A percentile compares a stretch with the other conserved stretches of the same genome.
Conservation (phyloP, 2,888 invertebrate species). For the Frankliniella intonsa region DNA sequence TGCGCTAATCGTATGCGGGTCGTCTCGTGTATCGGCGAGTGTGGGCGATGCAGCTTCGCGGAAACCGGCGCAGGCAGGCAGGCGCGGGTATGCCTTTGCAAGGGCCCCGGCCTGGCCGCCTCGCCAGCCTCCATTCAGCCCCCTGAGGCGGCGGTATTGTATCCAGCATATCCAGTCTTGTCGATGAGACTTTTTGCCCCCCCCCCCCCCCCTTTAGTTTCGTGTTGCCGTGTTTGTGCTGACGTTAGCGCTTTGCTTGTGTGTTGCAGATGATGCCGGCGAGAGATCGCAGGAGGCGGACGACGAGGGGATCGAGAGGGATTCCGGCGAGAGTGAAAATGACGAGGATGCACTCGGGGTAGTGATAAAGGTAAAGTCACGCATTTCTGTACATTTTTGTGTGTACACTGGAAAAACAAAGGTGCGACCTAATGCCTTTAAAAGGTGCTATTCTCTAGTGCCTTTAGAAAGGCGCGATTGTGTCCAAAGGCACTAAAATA, state of each 20-base stretch:
- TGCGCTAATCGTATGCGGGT: no score
- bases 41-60: no score
- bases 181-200: no score
- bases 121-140: background rate
- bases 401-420: no score
- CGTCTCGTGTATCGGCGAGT: no score
- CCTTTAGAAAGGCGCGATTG: no score
- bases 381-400: no score
- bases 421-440: no score
- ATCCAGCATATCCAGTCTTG: background rate
- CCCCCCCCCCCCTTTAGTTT: background rate
- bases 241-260: slow-evolving; percentile 27
- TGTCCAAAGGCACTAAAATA: no score
- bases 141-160: background rate
- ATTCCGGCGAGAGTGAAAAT: slow-evolving; percentile 69
- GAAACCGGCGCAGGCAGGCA: background rate
- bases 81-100: background rate
- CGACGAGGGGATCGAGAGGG: slow-evolving; percentile 86
- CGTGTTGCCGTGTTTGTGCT: background rate
- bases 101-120: background rate
- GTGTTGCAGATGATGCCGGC: slow-evolving; percentile 43
- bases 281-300: slow-evolving; percentile 63
- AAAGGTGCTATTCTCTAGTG: no score
- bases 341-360: slow-evolving; percentile 44
- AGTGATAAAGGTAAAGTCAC: slow-evolving; percentile 39